Evolutionary conservation across 2,888 invertebrate species (phyloP), one percentile per base, ranked within the genome.

Genomic region (Caenorhabditis sinica): DNA sequence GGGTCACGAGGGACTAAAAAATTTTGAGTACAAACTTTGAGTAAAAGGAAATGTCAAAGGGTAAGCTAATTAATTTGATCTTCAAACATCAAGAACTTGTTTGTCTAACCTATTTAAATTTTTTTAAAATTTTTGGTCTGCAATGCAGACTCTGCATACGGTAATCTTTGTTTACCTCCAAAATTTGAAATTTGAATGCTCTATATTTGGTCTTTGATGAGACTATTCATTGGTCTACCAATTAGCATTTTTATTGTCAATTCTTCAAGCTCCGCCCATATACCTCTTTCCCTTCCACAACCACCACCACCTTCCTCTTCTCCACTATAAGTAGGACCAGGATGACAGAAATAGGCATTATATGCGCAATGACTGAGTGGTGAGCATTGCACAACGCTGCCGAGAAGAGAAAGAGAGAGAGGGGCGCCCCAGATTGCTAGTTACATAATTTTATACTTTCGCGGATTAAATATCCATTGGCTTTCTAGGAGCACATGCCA

Each of bases 391-490:
- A 63, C 61, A 61, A 58, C 76, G 36, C 60, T 6, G 51, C 49
- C 63, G 51, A 28, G 25, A 6, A 56, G 23, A 13, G n/a, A n/a
- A n/a, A n/a, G n/a, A 49, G 40, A 20, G 58, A 40, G 66, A 25
- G 65, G 65, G 20, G 45, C 17, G 28, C 13, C 63, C 69, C 74
- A 69, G 79, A 74, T 74, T 74, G 73, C 69, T 83, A 83, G 83
- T 74, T 83, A 83, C 79, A 83, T 83, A 83, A 83, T 83, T 79
- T 83, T 83, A 83, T 83, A 83, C 83, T 79, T 83, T 83, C 74
- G 76, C 74, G 83, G 79, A 83, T 83, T 79, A 79, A 83, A 83
- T 83, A 83, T 83, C 83, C 79, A 83, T 83, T 68, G 72, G 83
- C 83, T 76, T 83, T 82, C 75, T 69, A 74, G 71, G 74, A 63